Evolutionary conservation across 2,113 vertebrate species (phyloP).

Genomic region (Prolemur simus): DNA sequence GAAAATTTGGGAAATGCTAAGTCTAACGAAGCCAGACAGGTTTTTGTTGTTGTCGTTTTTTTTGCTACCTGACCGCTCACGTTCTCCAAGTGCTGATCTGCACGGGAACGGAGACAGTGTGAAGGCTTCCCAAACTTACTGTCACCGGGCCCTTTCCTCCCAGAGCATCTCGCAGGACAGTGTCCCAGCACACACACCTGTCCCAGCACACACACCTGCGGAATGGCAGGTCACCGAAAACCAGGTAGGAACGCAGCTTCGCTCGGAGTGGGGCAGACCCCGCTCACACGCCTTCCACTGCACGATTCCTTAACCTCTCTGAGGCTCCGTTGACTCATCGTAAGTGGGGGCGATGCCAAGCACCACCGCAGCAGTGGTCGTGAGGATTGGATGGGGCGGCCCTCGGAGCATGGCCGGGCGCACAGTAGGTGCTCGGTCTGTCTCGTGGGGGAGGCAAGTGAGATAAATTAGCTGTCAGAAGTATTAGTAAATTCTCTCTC

Average conservation of each 20-base stretch:
- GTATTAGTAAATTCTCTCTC: not conserved
- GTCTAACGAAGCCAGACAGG: not conserved
- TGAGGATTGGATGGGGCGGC: no score
- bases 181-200: no score
- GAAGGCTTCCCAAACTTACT: not conserved
- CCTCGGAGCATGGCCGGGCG: not conserved
- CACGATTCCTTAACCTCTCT: not conserved
- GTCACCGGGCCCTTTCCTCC: not conserved
- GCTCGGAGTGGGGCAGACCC: not conserved
- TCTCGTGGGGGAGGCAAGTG: not conserved
- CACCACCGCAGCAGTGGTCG: no score
- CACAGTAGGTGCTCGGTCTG: not conserved
- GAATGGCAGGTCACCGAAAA: not conserved
- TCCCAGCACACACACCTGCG: not conserved
- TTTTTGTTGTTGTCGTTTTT: not conserved
- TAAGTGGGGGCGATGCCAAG: not conserved
- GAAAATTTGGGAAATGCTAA: not conserved
- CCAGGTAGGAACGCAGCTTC: not conserved
- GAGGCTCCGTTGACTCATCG: not conserved
- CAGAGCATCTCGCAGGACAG: not conserved
- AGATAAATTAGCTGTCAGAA: not conserved
- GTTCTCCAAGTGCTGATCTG: not conserved
- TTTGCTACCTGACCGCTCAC: not conserved
- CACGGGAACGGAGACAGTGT: no score
- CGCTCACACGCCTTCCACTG: not conserved